Evolutionary conservation across 2,113 vertebrate species (phyloP), one percentile per base, ranked within the genome.

Genomic region (Pristiophorus japonicus): DNA sequence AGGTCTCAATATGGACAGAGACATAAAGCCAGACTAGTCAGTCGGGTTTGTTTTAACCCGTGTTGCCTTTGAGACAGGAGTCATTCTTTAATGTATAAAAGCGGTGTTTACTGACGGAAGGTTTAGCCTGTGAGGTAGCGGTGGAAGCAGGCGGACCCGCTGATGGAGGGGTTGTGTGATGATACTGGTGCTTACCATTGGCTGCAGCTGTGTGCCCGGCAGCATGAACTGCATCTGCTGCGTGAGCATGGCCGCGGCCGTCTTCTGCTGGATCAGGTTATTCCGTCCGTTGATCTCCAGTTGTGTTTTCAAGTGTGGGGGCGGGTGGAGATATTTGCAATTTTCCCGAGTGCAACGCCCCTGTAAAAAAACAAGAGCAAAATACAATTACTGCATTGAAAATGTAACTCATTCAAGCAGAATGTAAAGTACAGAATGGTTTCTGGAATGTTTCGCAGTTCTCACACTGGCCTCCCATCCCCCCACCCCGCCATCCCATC

Each of bases 221-320:
- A 99, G 97, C 98, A 99, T 98, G 97, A 99, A 98, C 97, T 99
- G 99, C 99, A 99, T 99, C 96, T 99, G 99, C 97, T 99, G 99
- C 96, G 99, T 98, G 96, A 99, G 98, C 99, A 99, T 99, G 97
- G 98, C 99, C 55, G 99, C 98, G 0, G 98, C 98, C 0, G 98
- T 99, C 98, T 99, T 99, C 97, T 99, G 99, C 97, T 99, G 99
- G 97, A 99, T 99, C 97, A 99, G 98, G 98, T 99, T 99, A 98
- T 99, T 99, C 95, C 98, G 98, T 96, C 99, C 99, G 95, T 99
- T 99, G 96, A 99, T 99, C 97, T 99, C 99, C 96, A 99, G 98
- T 96, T 99, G 99, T 8, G 98, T 99, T 97, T 99, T 99, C 97
- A 99, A 98, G 97, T 99, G 99, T 0, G 98, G 98, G 55, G 99